Percentiles rank a stretch among this genome's conserved stretches.
Conservation (phyloP, 2,888 invertebrate species). For the Pristionchus entomophagus region DNA sequence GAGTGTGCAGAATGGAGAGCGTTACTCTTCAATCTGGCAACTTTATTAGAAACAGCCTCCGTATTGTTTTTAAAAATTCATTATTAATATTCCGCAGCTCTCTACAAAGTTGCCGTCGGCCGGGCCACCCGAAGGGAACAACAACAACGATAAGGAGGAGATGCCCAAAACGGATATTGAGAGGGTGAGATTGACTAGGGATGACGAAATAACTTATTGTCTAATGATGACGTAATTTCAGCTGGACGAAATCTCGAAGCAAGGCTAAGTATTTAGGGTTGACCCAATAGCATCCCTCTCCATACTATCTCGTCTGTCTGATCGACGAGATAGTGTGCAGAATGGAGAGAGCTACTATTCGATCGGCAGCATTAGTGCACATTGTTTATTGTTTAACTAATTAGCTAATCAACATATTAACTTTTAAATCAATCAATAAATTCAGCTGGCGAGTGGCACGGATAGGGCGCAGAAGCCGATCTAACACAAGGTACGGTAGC, state of each 20-base stretch:
- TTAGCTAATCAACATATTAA: background rate
- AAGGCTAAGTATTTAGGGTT: too few species aligned
- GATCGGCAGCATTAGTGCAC: too few species aligned
- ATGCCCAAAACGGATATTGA: constrained; percentile 15
- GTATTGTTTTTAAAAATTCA: background rate
- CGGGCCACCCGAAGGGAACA: background rate
- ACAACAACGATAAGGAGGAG: background rate
- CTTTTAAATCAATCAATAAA: background rate
- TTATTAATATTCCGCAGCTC: background rate
- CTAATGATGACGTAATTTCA: background rate
- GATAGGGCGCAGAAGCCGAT: background rate
- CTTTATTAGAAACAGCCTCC: background rate
- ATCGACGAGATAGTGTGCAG: too few species aligned
- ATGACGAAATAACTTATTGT: too few species aligned
- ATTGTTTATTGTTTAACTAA: background rate
- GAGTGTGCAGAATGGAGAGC: too few species aligned
- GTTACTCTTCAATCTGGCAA: too few species aligned
- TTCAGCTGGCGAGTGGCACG: background rate
- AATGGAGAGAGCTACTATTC: too few species aligned
- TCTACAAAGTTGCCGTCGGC: background rate
- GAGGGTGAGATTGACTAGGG: too few species aligned
- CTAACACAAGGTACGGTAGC: background rate
- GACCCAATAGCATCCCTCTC: too few species aligned
- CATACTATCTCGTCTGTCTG: too few species aligned
- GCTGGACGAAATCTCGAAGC: background rate